These are phyloP conservation scores for Euthynnus affinis DNA, from an alignment of 2,797 vertebrate species.

Conservation along the genomic window DNA sequence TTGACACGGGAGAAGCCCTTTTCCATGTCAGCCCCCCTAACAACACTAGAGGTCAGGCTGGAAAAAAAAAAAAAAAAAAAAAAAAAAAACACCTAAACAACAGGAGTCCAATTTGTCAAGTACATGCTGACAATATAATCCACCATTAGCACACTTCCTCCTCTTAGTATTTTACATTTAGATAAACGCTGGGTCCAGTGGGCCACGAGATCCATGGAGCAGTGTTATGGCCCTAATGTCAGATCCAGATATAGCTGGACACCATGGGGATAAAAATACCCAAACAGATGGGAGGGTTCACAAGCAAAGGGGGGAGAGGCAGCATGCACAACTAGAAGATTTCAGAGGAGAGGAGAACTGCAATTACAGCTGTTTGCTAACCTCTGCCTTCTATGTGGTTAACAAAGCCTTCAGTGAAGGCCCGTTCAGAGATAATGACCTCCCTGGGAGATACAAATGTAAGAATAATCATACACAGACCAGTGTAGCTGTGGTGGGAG, in stretches of 20 bases:
- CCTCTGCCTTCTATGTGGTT: conserved; percentile 78
- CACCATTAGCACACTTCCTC: conserved; percentile 58
- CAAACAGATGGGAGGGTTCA: conserved; percentile 80
- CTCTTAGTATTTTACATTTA: conserved; percentile 44
- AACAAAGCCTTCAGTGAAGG: conserved; percentile 70
- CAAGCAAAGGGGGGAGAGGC: conserved; percentile 60
- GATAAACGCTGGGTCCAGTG: conserved; percentile 56
- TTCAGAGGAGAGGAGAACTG: conserved; percentile 70
- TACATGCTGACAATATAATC: conserved; percentile 1
- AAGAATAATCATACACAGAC: conserved; percentile 72
- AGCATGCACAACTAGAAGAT: conserved; percentile 69
- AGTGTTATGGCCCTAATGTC: conserved; percentile 70
- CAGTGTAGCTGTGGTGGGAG: conserved; percentile 47
- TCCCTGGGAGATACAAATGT: conserved; percentile 70
- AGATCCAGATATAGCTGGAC: conserved; percentile 83
- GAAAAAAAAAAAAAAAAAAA: not conserved
- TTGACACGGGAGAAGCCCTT: conserved; percentile 31
- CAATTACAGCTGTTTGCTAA: conserved; percentile 82
- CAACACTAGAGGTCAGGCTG: not conserved
- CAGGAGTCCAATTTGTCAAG: not conserved
- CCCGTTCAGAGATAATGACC: conserved; percentile 75
- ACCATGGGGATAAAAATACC: conserved; percentile 83
- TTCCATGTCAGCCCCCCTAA: conserved; percentile 7
- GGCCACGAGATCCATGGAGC: conserved; percentile 52
- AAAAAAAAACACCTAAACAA: not conserved